phyloP scores from a whole-genome alignment of 2,797 vertebrate genomes.

The Numenius phaeopus region DNA sequence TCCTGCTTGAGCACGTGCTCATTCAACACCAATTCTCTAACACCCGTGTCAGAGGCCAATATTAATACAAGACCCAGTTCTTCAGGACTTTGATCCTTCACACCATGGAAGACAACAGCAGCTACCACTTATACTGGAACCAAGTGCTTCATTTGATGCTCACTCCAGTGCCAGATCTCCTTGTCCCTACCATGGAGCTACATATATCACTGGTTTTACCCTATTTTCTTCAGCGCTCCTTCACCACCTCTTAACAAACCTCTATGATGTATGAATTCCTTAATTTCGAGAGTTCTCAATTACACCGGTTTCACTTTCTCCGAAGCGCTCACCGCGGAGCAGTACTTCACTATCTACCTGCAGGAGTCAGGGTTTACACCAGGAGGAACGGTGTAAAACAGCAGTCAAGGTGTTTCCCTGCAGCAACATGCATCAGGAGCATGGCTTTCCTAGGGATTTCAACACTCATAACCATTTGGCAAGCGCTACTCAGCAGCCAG shows the following conservation, averaged over 20 bases:
- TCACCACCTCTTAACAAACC: not conserved
- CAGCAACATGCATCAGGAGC: not conserved
- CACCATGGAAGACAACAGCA: not conserved
- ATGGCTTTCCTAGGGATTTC: constrained; percentile 4
- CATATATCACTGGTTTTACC: fast-evolving
- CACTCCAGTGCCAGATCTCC: not conserved
- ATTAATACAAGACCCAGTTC: not conserved
- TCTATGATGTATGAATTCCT: fast-evolving
- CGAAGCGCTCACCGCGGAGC: not conserved
- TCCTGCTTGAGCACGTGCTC: not conserved
- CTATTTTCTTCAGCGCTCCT: not conserved
- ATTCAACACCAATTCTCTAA: not conserved
- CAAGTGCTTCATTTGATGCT: not conserved
- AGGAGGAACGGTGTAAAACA: not conserved
- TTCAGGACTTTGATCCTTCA: not conserved
- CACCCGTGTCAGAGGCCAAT: not conserved
- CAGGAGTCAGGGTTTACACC: too few relatives aligned
- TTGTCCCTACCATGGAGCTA: not conserved
- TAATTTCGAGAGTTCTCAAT: not conserved
- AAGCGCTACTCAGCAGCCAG: not conserved
- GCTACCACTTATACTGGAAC: not conserved
- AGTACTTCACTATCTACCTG: not conserved
- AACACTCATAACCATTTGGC: not conserved
- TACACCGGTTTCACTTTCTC: too few relatives aligned
- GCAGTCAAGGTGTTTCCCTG: not conserved